Base-by-base conservation (phyloP, 1,140 invertebrate species). In the Zaprionus africanus region DNA sequence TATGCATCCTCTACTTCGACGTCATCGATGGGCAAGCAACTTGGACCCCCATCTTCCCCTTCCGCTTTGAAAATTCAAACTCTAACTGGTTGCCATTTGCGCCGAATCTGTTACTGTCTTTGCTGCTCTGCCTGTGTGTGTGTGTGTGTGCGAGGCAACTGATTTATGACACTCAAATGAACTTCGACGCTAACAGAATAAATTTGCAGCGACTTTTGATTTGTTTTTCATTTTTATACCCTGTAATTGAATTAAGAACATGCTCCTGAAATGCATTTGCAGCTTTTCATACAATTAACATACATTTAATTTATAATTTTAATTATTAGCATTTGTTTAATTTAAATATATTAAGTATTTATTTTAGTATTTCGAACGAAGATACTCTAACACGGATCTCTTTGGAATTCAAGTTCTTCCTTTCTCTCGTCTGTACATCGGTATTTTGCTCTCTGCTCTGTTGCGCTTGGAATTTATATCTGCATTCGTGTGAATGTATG, bases 121-220 rank as follows among this genome's bases (percentile, higher is more conserved):
- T 17, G 5, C 7, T 31, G 6, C 7, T 43, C 26, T 49, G 46
- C 53, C 31, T 62, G 77, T 61, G 61, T 76, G 49, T 53, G 31
- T 24, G 31, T 64, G 12, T 63, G 46, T 62, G 13, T 28, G 28
- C 5, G 17, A 64, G 71, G 49, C 62, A 79, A 75, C 85, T 90
- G 85, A 90, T 90, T 90, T 90, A 90, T 90, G 85, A 79, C 79
- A 84, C 85, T 88, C 79, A 88, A 90, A 90, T 90, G 85, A 90
- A 88, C 85, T 90, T 82, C 81, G 85, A 90, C 85, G 84, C 77
- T 77, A 79, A 88, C 81, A 79, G 81, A 84, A 90, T 90, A 90
- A 88, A 90, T 90, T 88, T 88, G 69, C 36, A 49, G 65, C 67
- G 66, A 77, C 66, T 86, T 63, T 49, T 62, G 68, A 76, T 85